Evolutionary conservation across 2,797 vertebrate species (phyloP), one percentile per base, ranked within the genome.

Genomic region (Antennarius maculatus): DNA sequence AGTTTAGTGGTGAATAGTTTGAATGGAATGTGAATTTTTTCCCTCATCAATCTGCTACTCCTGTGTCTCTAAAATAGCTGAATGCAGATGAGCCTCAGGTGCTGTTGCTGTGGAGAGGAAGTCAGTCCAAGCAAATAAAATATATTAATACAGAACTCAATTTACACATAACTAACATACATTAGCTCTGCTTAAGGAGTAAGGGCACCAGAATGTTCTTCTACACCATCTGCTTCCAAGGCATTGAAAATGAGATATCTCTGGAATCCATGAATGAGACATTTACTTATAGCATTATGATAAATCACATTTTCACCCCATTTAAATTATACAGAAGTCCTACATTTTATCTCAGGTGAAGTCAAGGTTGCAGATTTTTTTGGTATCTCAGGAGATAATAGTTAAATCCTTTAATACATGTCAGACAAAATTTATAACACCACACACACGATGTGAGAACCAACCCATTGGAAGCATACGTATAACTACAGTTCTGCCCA

Each of bases 381-480:
- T 28, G 48, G 17, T 15, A 42, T 45, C 64, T 71, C 66, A n/a
- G 61, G 76, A 81, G 68, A 75, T 16, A 13, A 27, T 69, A 80
- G 66, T 63, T 56, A 71, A 70, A 76, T 71, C 64, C 43, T 59
- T 60, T 11, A 34, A 51, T 49, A 6, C 41, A 61, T 5, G 31
- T 69, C 52, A 61, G 48, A 48, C 61, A 76, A 74, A 87, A 71
- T 49, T 77, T 78, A 55, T 52, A 69, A 46, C 69, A 42, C 43
- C 56, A 42, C 41, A 50, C 29, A 74, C 57, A 67, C 42, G 72
- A 50, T 46, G 37, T 57, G 53, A 34, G 55, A 61, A 27, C 57
- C n/a, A 12, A 52, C 77, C 58, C 29, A 9, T 58, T 54, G 67
- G 69, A 67, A 58, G 51, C 49, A 61, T n/a, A n/a, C n/a, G n/a